Evolutionary conservation across 64 coral and sea anemone genomes (phyloP).

Genomic region (Pachyseris speciosa): DNA sequence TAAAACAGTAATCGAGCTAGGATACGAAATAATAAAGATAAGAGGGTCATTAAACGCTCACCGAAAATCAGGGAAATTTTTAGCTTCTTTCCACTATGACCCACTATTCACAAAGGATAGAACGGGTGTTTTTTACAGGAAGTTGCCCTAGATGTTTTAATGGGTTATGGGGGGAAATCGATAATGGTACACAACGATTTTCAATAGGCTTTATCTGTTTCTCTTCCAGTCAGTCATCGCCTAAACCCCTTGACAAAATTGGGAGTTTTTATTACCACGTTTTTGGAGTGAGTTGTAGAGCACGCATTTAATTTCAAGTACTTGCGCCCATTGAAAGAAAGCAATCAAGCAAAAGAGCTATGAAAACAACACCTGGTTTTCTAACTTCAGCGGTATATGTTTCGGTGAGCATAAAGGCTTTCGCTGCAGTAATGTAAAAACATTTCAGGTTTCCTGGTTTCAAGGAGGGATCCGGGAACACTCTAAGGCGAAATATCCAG

Average conservation of each 20-base stretch:
- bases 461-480: background rate
- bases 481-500: background rate
- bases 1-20: background rate
- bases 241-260: background rate
- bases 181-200: background rate
- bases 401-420: background rate
- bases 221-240: background rate
- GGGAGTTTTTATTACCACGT: background rate
- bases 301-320: background rate
- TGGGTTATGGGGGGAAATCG: too few relatives aligned
- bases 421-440: background rate
- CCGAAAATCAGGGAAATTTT: too few relatives aligned
- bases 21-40: background rate
- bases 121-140: too few relatives aligned
- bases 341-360: background rate
- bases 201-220: background rate
- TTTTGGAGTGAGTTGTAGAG: background rate
- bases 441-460: background rate
- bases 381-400: background rate
- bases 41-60: too few relatives aligned
- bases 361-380: background rate
- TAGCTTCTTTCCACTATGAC: too few relatives aligned
- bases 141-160: too few relatives aligned
- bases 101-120: too few relatives aligned
- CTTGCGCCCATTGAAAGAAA: background rate